Conservation (phyloP, 2,888 invertebrate genomes). For the Apeira syringaria region DNA sequence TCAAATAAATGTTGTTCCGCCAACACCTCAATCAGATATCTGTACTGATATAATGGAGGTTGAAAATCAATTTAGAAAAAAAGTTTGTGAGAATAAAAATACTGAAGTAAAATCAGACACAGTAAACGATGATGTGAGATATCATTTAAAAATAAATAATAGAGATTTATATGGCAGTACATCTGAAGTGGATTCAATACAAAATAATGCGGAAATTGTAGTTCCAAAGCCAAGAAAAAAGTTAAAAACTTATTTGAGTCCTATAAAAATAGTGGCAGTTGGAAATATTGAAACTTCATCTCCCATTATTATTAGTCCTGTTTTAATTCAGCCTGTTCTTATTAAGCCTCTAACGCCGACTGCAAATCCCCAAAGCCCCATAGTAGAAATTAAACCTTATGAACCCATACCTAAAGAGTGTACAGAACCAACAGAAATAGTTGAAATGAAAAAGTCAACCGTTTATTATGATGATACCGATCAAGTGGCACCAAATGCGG, state of each 20-base stretch:
- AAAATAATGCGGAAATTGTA: slow-evolving; percentile 32
- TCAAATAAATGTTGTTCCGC: slow-evolving; percentile 16
- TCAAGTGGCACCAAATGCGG: slow-evolving; percentile 50
- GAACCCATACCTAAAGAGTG: slow-evolving; percentile 24
- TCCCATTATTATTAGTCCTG: slow-evolving; percentile 68
- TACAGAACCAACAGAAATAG: slow-evolving; percentile 33
- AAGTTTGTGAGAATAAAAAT: slow-evolving; percentile 19
- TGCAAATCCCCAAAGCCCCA: slow-evolving; percentile 18
- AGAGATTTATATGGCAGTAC: slow-evolving; percentile 48
- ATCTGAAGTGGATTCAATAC: slow-evolving; percentile 32
- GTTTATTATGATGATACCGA: slow-evolving; percentile 71
- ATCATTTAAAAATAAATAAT: slow-evolving; percentile 72
- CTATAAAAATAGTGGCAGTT: slow-evolving; percentile 53
- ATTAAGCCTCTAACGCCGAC: slow-evolving; percentile 43
- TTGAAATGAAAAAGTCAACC: slow-evolving; percentile 45
- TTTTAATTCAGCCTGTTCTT: slow-evolving; percentile 64
- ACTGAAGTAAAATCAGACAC: slow-evolving; percentile 28
- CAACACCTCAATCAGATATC: slow-evolving; percentile 13
- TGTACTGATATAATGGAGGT: slow-evolving; percentile 9
- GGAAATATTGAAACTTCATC: slow-evolving; percentile 44
- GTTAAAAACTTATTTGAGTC: slow-evolving; percentile 55
- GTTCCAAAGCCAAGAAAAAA: slow-evolving; percentile 37
- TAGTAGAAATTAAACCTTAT: slow-evolving; percentile 29
- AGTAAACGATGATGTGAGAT: slow-evolving; percentile 60
- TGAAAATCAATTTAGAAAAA: slow-evolving; percentile 35